Percentiles rank a stretch among this genome's conserved stretches.
phyloP scores from a whole-genome alignment of 2,113 vertebrate species.

The Cynopterus brachyotis region DNA sequence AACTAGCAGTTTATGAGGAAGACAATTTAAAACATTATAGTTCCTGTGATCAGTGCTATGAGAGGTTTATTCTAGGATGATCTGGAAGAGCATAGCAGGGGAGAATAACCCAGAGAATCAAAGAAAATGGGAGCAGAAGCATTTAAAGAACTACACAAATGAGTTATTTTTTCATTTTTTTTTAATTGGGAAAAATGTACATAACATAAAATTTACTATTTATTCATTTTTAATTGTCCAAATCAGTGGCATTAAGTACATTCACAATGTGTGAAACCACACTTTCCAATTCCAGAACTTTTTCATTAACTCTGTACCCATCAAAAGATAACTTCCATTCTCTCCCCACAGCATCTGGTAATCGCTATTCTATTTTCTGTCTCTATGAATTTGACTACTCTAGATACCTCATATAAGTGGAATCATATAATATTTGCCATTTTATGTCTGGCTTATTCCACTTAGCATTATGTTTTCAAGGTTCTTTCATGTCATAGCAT shows the following conservation, averaged over 20 bases:
- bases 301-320: not conserved
- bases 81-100: not conserved
- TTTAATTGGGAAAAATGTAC: not conserved
- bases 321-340: not conserved
- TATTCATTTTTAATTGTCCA: not conserved
- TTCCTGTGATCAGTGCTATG: not conserved
- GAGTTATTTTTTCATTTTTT: not conserved
- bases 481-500: not conserved
- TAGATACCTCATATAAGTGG: not conserved
- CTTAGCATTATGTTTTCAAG: not conserved
- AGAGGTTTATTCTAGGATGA: not conserved
- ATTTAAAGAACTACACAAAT: not conserved
- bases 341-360: not conserved
- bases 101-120: not conserved
- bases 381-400: not conserved
- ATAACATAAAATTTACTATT: not conserved
- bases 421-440: not conserved
- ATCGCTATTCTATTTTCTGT: not conserved
- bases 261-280: not conserved
- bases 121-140: not conserved
- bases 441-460: not conserved
- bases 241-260: not conserved
- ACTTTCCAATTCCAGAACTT: not conserved
- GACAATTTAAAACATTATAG: not conserved
- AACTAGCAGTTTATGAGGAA: not conserved